Percentiles rank a stretch among this genome's conserved stretches.
Evolutionary conservation across 2,797 vertebrate species (phyloP).

Genomic region (Cuniculus paca): DNA sequence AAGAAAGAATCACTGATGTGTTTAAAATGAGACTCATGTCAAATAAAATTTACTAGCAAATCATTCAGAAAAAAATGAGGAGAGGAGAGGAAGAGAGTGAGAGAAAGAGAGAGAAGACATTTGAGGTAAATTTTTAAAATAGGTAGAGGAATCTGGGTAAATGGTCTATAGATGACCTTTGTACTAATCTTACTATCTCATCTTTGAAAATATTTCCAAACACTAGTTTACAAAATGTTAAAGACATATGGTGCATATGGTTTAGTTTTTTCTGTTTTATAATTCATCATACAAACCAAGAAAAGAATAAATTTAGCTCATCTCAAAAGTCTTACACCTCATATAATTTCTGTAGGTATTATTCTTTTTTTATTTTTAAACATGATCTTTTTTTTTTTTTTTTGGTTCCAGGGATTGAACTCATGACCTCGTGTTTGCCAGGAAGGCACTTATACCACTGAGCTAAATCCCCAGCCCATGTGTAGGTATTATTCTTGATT

Average conservation of each 20-base stretch:
- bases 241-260: background rate
- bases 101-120: background rate
- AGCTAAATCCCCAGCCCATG: no score
- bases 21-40: background rate
- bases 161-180: background rate
- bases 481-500: background rate
- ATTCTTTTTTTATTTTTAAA: no score
- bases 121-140: background rate
- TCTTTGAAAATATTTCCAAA: conserved; percentile 29
- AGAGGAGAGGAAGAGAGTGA: background rate
- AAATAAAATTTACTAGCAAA: background rate
- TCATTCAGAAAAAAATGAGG: background rate
- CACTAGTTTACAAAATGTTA: background rate
- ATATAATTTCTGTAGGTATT: background rate
- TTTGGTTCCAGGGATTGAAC: no score
- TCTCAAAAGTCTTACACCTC: background rate
- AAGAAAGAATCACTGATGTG: background rate
- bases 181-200: background rate
- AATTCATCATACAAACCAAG: background rate
- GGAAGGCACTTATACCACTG: no score
- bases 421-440: no score
- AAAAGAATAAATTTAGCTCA: background rate
- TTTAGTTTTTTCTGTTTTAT: conserved; percentile 6
- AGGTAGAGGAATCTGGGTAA: background rate
- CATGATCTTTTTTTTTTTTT: no score